phyloP scores from a whole-genome alignment of 2,797 vertebrate species.

The Eremophila alpestris region DNA sequence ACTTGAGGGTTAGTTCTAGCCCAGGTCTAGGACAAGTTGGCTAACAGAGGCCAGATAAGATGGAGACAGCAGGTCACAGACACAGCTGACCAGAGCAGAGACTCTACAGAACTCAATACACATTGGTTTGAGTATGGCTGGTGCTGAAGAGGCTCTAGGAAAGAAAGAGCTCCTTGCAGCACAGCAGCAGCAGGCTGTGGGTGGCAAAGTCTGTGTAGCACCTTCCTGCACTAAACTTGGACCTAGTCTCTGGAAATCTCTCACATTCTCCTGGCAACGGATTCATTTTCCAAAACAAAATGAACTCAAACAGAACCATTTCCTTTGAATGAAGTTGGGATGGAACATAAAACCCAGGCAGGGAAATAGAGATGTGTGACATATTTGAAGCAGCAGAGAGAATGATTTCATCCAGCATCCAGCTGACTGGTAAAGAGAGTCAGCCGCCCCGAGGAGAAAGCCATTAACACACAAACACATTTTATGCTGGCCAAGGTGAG shows the following conservation, averaged over 20 bases:
- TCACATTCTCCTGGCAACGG: slow-evolving; percentile 19
- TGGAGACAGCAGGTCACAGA: neutral
- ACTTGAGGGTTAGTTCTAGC: neutral
- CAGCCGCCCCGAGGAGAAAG: slow-evolving; percentile 19
- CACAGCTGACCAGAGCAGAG: neutral
- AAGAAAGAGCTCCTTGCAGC: neutral
- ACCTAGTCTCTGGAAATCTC: slow-evolving; percentile 36
- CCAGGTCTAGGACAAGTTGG: neutral
- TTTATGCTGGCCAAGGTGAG: slow-evolving; percentile 58
- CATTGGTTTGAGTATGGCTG: neutral
- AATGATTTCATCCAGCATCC: slow-evolving; percentile 45
- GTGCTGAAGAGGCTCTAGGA: neutral
- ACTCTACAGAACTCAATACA: neutral
- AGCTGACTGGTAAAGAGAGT: slow-evolving; percentile 39
- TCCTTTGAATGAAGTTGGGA: slow-evolving; percentile 32
- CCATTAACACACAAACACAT: slow-evolving; percentile 63
- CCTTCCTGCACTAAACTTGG: slow-evolving; percentile 36
- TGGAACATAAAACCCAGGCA: slow-evolving; percentile 23
- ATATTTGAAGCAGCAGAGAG: slow-evolving; percentile 23
- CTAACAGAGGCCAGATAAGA: neutral
- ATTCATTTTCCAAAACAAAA: slow-evolving; percentile 64
- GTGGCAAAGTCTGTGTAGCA: slow-evolving; percentile 32
- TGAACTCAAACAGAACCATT: slow-evolving; percentile 21
- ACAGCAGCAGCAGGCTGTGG: neutral
- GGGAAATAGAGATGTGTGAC: slow-evolving; percentile 8